Conservation (phyloP, 1,140 invertebrate species). For the Oryctes rhinoceros region DNA sequence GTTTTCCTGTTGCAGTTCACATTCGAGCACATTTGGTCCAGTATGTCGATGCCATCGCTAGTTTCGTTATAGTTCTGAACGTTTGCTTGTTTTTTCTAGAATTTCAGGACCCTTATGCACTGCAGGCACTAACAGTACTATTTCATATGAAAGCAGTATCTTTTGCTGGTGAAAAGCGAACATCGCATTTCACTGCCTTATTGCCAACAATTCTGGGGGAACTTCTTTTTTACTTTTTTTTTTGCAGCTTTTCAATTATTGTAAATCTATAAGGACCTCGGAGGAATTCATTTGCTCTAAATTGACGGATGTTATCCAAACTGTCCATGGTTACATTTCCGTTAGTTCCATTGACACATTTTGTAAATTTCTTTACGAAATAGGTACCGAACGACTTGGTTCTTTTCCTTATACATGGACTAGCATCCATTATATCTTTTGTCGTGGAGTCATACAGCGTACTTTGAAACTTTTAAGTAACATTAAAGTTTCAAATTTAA, state of each 20-base stretch:
- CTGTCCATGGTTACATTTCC: background rate
- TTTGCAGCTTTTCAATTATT: background rate
- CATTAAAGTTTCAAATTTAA: too few species aligned
- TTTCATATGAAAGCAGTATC: background rate
- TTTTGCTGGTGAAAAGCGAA: background rate
- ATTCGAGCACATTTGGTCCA: slow-evolving; percentile 16
- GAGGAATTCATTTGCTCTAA: background rate
- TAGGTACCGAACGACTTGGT: too few species aligned
- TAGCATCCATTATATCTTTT: background rate
- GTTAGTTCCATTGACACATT: background rate
- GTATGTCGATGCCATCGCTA: background rate
- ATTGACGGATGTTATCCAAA: slow-evolving; percentile 6
- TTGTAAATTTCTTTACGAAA: too few species aligned
- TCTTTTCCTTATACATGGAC: too few species aligned
- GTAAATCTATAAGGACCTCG: background rate
- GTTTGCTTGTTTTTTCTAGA: background rate
- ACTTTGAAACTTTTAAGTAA: too few species aligned
- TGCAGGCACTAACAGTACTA: background rate
- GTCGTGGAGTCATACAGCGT: slow-evolving; percentile 11
- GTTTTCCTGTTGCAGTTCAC: background rate
- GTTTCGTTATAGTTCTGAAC: slow-evolving; percentile 17
- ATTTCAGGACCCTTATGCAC: background rate
- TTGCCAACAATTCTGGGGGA: background rate
- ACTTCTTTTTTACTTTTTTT: background rate
- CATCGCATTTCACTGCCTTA: background rate